These are phyloP conservation scores for Phrynocephalus versicolor DNA, from an alignment of 2,113 vertebrate genomes.

Conservation along the genomic window DNA sequence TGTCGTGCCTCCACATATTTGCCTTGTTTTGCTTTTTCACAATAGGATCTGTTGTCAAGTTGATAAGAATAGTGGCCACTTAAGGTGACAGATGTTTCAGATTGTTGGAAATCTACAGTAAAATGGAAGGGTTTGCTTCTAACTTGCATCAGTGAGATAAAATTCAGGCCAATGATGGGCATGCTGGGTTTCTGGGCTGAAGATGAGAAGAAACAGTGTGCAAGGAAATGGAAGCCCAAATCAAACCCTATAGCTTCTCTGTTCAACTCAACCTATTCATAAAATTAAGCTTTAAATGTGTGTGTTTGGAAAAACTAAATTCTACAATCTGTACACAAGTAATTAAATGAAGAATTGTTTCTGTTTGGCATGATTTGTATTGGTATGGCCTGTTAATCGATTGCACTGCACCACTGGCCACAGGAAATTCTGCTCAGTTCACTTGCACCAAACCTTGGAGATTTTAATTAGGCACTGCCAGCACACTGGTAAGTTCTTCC, in stretches of 20 bases:
- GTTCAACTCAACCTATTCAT: background rate
- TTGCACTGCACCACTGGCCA: background rate
- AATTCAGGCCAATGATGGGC: background rate
- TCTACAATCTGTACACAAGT: background rate
- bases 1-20: too few species aligned
- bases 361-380: background rate
- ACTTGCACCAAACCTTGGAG: background rate
- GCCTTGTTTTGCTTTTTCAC: background rate
- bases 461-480: background rate
- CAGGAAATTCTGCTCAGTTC: background rate
- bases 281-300: background rate
- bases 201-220: background rate
- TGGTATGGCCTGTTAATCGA: background rate
- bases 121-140: background rate
- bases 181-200: background rate
- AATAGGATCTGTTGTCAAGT: background rate
- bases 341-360: background rate
- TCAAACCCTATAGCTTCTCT: background rate
- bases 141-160: background rate
- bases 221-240: background rate
- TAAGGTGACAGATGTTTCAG: background rate
- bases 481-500: background rate
- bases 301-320: background rate
- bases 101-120: slow-evolving; percentile 5
- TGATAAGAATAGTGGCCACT: background rate